Percentiles rank a stretch among this genome's conserved stretches.
phyloP scores from a whole-genome alignment of 2,113 vertebrate species.

The Craseonycteris thonglongyai region DNA sequence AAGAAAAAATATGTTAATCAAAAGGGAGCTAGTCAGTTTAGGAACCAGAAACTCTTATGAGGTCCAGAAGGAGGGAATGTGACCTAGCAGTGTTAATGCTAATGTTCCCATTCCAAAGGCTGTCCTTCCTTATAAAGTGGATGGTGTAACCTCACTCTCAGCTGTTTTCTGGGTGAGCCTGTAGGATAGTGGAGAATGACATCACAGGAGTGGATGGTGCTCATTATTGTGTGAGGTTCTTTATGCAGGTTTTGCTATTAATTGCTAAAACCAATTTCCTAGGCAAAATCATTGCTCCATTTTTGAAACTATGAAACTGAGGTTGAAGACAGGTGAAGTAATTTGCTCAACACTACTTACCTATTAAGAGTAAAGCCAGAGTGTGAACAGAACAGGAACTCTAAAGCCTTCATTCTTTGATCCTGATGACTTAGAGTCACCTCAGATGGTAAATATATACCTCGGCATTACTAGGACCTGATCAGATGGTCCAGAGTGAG shows the following conservation, averaged over 20 bases:
- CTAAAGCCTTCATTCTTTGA: neutral
- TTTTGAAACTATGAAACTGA: neutral
- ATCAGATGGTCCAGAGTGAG: neutral
- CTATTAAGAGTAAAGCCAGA: neutral
- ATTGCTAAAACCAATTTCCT: neutral
- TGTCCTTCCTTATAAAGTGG: neutral
- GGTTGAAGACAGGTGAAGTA: neutral
- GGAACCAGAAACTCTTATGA: neutral
- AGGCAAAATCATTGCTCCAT: neutral
- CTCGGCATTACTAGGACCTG: neutral
- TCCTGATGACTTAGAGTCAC: neutral
- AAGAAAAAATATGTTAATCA: neutral
- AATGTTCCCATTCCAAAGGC: no score
- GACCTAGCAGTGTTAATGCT: rapidly evolving
- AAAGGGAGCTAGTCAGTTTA: neutral
- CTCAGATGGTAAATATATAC: no score
- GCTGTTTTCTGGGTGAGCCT: neutral
- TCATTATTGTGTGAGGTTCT: neutral
- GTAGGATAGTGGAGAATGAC: no score
- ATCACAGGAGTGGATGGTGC: no score
- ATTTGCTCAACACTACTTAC: neutral
- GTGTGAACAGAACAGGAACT: neutral
- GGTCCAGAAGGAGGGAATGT: neutral
- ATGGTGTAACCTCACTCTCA: no score
- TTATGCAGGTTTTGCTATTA: neutral